Conservation (phyloP, 2,888 invertebrate genomes). For the Drosophila mulleri region DNA sequence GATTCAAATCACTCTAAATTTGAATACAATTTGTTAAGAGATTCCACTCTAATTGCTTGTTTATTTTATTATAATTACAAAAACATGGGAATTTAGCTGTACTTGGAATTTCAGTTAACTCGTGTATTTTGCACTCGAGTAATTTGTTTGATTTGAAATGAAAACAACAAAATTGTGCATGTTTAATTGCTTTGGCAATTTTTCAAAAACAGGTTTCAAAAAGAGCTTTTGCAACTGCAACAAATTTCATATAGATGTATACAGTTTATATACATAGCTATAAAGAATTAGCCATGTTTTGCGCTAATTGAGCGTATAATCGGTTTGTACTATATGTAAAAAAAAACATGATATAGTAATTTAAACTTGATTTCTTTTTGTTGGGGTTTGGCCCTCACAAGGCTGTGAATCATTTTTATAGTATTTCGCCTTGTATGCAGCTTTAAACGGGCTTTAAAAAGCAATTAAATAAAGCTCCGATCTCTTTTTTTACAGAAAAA, state of each 20-base stretch:
- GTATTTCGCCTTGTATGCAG: conserved; percentile 21
- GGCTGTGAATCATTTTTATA: conserved; percentile 20
- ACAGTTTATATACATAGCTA: background rate
- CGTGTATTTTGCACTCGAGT: conserved; percentile 8
- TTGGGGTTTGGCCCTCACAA: conserved; percentile 7
- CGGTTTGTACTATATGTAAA: conserved; percentile 25
- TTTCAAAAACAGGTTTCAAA: conserved; percentile 19
- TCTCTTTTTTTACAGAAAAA: background rate
- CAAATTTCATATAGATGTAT: background rate
- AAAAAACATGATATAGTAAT: conserved; percentile 10
- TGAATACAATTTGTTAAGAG: too few relatives aligned
- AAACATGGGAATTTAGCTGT: background rate
- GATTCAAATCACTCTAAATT: too few relatives aligned
- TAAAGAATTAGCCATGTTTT: conserved; percentile 4
- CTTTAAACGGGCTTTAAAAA: conserved; percentile 11
- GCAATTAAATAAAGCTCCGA: conserved; percentile 1
- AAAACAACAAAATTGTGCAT: conserved; percentile 20
- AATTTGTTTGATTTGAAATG: background rate
- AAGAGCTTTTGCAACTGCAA: conserved; percentile 20
- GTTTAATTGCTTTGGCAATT: conserved; percentile 21
- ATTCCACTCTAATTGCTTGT: background rate
- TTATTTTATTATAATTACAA: background rate
- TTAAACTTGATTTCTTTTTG: background rate
- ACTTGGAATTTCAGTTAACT: conserved; percentile 13
- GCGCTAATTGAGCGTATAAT: conserved; percentile 38